Percentiles rank a stretch among this genome's conserved stretches.
Conservation (phyloP, 2,113 vertebrate species). For the Tamias sibiricus region DNA sequence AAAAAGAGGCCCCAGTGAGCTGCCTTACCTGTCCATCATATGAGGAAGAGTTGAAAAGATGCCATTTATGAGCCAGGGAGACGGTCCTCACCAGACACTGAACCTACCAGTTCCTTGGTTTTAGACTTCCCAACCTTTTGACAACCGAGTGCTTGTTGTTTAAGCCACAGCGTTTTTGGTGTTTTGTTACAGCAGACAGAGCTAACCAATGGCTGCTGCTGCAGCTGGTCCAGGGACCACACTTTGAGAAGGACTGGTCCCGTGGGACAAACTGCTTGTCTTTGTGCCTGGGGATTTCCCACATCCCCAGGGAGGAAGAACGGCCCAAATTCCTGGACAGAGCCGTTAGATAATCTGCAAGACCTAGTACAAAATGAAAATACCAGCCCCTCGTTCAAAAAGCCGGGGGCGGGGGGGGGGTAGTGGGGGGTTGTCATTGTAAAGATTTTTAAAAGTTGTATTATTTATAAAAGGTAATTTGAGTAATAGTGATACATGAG, state of each 20-base stretch:
- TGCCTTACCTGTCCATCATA: not conserved
- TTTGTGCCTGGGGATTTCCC: not conserved
- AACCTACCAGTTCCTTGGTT: not conserved
- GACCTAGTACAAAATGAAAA: not conserved
- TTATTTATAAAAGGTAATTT: not conserved
- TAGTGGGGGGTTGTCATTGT: not conserved
- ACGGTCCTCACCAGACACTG: no score
- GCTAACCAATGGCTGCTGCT: not conserved
- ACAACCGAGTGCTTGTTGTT: not conserved
- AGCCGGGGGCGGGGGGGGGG: no score
- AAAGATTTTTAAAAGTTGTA: not conserved
- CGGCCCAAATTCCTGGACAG: not conserved
- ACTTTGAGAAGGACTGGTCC: not conserved
- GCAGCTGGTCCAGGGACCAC: no score
- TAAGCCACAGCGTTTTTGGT: not conserved
- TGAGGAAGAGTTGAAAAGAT: not conserved
- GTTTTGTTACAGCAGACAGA: not conserved
- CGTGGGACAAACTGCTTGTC: not conserved
- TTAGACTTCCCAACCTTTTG: not conserved
- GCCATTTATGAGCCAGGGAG: not conserved
- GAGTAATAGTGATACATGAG: not conserved
- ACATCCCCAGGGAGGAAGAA: not conserved
- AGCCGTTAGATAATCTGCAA: not conserved
- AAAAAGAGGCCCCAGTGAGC: not conserved
- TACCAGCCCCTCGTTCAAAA: not conserved